Evolutionary conservation across 2,797 vertebrate genomes (phyloP), one percentile per base, ranked within the genome.

Genomic region (Apogon talboti): DNA sequence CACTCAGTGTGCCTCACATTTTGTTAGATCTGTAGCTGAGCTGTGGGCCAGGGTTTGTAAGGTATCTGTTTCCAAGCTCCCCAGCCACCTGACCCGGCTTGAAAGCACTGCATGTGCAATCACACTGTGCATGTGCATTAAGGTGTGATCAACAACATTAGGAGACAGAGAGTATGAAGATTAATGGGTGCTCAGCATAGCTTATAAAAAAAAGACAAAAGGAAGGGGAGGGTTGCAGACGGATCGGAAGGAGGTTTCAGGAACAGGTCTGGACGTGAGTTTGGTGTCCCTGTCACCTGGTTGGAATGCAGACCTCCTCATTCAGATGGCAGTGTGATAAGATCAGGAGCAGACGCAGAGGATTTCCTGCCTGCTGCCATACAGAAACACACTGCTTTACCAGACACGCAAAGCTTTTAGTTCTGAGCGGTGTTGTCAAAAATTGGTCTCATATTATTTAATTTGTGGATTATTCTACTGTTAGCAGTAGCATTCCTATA

Each of bases 281-380:
- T 65, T 18, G 37, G 66, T 89, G 90, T 92, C 86, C 68, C 77
- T 88, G 88, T 91, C 92, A 92, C 90, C 84, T 90, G 82, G 76
- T 82, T 85, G 91, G 90, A 93, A 92, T 92, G 91, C 76, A 74
- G 78, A 83, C 67, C 72, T 77, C 64, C 53, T 78, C 66, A 67
- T 82, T 84, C 66, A 81, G 72, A 84, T 72, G 74, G 47, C 55
- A 11, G 51, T 43, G 62, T 71, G 90, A 92, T 92, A 89, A 87
- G 79, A 93, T 91, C 85, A 83, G 54, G 44, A 79, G 52, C 74
- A 85, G 88, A 88, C 84, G 74, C 62, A 64, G 66, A 90, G 83
- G 85, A 91, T 89, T 90, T 89, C 89, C 89, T 92, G 83, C 73
- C 71, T 65, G 47, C 63, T 35, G 28, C 54, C 48, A 66, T 58